Base-by-base conservation (phyloP, 2,888 invertebrate genomes). In the Sminthurides aquaticus region DNA sequence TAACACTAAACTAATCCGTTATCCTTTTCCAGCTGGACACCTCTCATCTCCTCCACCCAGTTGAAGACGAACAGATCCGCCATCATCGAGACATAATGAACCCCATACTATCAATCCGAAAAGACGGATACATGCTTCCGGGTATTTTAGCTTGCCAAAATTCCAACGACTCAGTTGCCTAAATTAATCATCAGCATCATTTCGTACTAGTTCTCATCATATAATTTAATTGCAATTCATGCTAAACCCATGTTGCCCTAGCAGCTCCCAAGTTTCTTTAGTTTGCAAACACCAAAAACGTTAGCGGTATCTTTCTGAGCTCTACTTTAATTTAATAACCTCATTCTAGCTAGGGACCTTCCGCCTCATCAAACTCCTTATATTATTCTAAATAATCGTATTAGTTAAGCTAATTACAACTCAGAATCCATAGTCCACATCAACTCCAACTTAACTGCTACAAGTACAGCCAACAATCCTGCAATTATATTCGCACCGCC, bases 61-160 rank as follows among this genome's bases (percentile, higher is more conserved):
- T 48, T 2, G 62, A 62, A 26, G 62, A 62, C 20, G 62, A 62
- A 28, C 55, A 61, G 25, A 61, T 61, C 26, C 25, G 24, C 5
- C 55, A 61, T 43, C 61, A 61, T 24, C 62, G 57, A n/a, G 57
- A 62, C 5, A 15, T 62, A 2, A 24, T 57, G 48, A 25, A 62
- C 2, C 43, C 62, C 1, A 22, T 3, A n/a, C 15, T 57, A 1
- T 26, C 8, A 25, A 26, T 57, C 25, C 57, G 49, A 2, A 22
- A 34, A 2, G 49, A 57, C 28, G 57, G 56, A 20, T 62, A 62
- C 62, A 57, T 62, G 57, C 8, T 57, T 5, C 62, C 62, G 15
- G 11, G 5, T 25, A 8, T 49, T 18, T 28, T 24, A 3, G 62
- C 62, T 15, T 34, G 8, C 15, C 43, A 34, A 11, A 34, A 11